Conservation (phyloP, 2,888 invertebrate genomes). For the Phorcus lineatus region DNA sequence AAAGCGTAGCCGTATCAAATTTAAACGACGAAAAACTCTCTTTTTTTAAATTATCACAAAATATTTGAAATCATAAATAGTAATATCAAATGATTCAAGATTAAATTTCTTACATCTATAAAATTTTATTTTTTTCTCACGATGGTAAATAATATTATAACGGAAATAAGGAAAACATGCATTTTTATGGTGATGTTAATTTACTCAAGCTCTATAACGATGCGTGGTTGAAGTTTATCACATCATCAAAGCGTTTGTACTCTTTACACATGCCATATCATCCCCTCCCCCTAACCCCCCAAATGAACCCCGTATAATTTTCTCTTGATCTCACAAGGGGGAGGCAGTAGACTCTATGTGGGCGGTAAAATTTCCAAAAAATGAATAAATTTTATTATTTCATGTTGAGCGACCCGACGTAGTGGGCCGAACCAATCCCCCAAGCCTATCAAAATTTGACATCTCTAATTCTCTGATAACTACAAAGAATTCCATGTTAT, state of each 20-base stretch:
- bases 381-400: background rate
- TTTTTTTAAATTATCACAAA: too few relatives aligned
- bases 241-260: background rate
- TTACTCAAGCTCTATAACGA: too few relatives aligned
- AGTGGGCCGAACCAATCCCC: too few relatives aligned
- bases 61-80: too few relatives aligned
- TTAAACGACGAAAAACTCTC: too few relatives aligned
- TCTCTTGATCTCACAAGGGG: background rate
- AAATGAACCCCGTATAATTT: background rate
- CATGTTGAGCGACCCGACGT: background rate
- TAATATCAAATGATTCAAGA: too few relatives aligned
- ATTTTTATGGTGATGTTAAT: too few relatives aligned
- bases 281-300: background rate
- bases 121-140: too few relatives aligned
- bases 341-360: background rate
- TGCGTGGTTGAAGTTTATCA: background rate
- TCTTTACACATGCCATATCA: background rate
- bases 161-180: too few relatives aligned
- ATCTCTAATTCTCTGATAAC: slow-evolving; percentile 12
- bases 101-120: too few relatives aligned
- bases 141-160: too few relatives aligned
- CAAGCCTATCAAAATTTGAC: background rate
- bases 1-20: too few relatives aligned
- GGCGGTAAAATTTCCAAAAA: background rate
- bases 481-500: background rate